Percentiles rank a stretch among this genome's conserved stretches.
phyloP scores from a whole-genome alignment of 2,888 invertebrate species.

The Pristionchus exspectatus region DNA sequence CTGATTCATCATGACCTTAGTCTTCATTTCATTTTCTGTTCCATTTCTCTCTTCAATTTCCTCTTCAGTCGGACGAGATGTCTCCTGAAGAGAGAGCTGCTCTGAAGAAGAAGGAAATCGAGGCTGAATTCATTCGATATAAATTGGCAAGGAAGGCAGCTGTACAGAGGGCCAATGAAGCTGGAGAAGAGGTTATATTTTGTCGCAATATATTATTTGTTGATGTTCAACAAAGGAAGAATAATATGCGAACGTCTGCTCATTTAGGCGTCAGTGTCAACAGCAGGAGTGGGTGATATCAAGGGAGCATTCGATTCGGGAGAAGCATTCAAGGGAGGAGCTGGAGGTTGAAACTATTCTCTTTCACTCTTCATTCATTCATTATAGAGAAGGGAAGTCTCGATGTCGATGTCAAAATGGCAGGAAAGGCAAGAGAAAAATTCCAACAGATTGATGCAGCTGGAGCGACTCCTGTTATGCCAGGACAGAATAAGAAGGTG shows the following conservation, averaged over 20 bases:
- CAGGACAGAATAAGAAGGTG: conserved; percentile 61
- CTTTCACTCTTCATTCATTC: background rate
- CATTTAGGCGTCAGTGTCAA: conserved; percentile 19
- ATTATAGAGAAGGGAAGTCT: conserved; percentile 61
- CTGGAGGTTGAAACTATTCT: background rate
- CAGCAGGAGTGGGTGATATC: conserved; percentile 61
- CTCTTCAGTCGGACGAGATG: conserved; percentile 70
- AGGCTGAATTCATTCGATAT: conserved; percentile 77
- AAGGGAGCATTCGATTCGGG: conserved; percentile 71
- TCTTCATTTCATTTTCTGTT: conserved; percentile 25
- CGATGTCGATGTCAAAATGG: conserved; percentile 80
- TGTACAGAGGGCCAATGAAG: conserved; percentile 62
- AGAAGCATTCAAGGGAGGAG: conserved; percentile 61
- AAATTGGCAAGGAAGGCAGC: conserved; percentile 75
- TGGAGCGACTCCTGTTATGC: conserved; percentile 61
- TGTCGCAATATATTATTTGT: background rate
- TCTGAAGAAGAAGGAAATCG: conserved; percentile 76
- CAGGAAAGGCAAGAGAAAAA: conserved; percentile 90
- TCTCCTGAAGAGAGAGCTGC: conserved; percentile 76
- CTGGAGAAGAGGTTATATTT: conserved; percentile 44
- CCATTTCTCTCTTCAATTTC: conserved; percentile 28
- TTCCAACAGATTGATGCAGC: conserved; percentile 92
- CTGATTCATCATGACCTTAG: background rate
- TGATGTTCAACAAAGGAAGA: background rate
- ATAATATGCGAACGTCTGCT: background rate